phyloP scores from a whole-genome alignment of 2,113 vertebrate species.

The Callithrix jacchus region DNA sequence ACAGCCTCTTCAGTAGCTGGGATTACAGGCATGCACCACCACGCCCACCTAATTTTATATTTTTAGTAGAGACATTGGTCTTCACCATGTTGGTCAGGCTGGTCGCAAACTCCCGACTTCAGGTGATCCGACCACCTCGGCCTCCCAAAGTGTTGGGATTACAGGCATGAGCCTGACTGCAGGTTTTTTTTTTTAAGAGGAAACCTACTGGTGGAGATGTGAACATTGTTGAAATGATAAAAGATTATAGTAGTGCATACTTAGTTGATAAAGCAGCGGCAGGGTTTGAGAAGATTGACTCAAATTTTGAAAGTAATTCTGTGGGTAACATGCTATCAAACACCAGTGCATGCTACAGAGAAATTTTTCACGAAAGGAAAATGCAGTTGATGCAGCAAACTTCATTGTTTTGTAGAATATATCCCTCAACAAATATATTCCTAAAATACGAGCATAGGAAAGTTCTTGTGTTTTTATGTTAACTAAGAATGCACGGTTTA shows the following conservation, averaged over 20 bases:
- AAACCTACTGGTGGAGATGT: not conserved
- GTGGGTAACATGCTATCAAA: not conserved
- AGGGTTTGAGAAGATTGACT: not conserved
- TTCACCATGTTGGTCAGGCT: too few species aligned
- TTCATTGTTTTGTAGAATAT: not conserved
- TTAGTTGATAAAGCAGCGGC: not conserved
- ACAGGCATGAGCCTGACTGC: too few species aligned
- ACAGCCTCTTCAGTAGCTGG: too few species aligned
- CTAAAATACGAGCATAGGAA: not conserved
- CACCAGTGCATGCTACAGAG: not conserved
- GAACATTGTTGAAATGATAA: not conserved
- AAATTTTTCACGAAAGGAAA: not conserved
- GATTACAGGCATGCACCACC: too few species aligned
- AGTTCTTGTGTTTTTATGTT: not conserved
- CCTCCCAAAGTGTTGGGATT: too few species aligned
- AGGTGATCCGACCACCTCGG: too few species aligned
- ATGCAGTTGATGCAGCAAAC: not conserved
- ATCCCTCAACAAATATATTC: not conserved
- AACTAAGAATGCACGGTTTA: not conserved
- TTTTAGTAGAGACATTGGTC: too few species aligned
- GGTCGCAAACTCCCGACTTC: too few species aligned
- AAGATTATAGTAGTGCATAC: not conserved
- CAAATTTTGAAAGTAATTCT: not conserved
- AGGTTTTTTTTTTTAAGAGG: not conserved
- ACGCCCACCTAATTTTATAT: too few species aligned